Conservation (phyloP, 1,140 invertebrate genomes). For the Phocides pigmalion region DNA sequence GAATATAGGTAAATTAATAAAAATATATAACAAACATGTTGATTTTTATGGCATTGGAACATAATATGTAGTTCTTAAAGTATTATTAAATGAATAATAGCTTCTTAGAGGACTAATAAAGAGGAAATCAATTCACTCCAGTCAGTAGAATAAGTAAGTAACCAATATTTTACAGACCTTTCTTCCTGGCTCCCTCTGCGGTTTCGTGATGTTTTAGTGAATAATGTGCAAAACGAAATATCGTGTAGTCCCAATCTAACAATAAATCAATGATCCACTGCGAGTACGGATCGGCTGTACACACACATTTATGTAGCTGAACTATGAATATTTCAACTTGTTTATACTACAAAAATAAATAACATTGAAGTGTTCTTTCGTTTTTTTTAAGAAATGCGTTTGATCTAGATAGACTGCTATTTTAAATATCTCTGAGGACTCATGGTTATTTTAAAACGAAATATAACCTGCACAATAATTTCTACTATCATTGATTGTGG, state of each 20-base stretch:
- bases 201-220: conserved; percentile 64
- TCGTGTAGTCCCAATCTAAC: conserved; percentile 56
- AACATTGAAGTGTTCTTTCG: too few species aligned
- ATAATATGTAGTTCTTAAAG: too few species aligned
- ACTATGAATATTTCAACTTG: conserved; percentile 9
- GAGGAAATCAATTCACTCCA: conserved; percentile 21
- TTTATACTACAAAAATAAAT: background rate
- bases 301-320: background rate
- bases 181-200: conserved; percentile 39
- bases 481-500: too few species aligned
- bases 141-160: conserved; percentile 16
- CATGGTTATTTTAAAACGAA: too few species aligned
- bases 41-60: too few species aligned
- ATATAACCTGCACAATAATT: too few species aligned
- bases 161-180: conserved; percentile 23
- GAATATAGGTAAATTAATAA: too few species aligned
- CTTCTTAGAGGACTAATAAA: conserved; percentile 6
- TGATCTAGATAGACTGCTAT: too few species aligned
- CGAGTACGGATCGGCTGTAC: conserved; percentile 8
- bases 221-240: conserved; percentile 64
- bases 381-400: too few species aligned
- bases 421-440: too few species aligned
- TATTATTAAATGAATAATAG: background rate
- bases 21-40: too few species aligned
- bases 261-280: conserved; percentile 68